Percentiles rank a stretch among this genome's conserved stretches.
phyloP scores from a whole-genome alignment of 2,888 invertebrate genomes.

The Cynaeus angustus region DNA sequence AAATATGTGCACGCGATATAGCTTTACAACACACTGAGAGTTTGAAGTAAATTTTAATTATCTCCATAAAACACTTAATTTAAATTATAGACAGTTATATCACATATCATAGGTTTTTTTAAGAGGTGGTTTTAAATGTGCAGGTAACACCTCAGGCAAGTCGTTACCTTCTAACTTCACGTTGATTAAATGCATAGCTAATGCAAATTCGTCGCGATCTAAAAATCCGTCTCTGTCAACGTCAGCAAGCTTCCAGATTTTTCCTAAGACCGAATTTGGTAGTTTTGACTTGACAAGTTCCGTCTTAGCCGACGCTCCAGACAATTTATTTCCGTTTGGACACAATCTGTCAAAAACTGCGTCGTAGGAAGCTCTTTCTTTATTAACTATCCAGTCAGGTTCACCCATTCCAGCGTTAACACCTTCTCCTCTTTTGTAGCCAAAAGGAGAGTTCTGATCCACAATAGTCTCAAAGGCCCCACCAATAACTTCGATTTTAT shows the following conservation, averaged over 20 bases:
- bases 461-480: conserved; percentile 96
- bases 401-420: conserved; percentile 96
- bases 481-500: conserved; percentile 75
- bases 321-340: conserved; percentile 94
- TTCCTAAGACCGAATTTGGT: conserved; percentile 96
- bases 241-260: conserved; percentile 98
- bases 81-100: conserved; percentile 20
- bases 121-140: conserved; percentile 92
- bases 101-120: conserved; percentile 70
- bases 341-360: conserved; percentile 84
- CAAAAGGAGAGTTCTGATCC: conserved; percentile 88
- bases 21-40: conserved; percentile 1
- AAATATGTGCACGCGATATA: conserved; percentile 24
- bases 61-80: conserved; percentile 35
- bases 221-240: conserved; percentile 96
- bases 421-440: conserved; percentile 95
- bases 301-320: conserved; percentile 91
- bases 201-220: conserved; percentile 97
- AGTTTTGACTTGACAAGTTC: conserved; percentile 99
- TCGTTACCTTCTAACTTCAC: conserved; percentile 95
- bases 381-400: conserved; percentile 96
- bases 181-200: conserved; percentile 96
- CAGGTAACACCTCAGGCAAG: conserved; percentile 89
- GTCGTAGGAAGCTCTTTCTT: conserved; percentile 90
- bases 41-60: conserved; percentile 38